phyloP scores from a whole-genome alignment of 2,888 invertebrate genomes.

The Rosalia funebris region DNA sequence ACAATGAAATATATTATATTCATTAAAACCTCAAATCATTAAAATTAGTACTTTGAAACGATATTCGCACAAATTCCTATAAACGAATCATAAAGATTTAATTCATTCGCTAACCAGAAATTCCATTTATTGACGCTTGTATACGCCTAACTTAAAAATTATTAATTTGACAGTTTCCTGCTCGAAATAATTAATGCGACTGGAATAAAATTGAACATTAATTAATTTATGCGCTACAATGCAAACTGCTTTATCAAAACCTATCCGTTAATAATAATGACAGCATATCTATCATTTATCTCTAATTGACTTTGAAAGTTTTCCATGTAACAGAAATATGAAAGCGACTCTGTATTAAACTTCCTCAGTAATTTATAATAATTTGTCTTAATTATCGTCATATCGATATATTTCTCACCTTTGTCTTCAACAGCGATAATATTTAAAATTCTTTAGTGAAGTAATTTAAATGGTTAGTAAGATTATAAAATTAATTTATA shows the following conservation, averaged over 20 bases:
- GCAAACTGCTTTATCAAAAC: slow-evolving; percentile 27
- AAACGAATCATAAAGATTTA: too few species aligned
- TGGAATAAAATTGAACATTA: slow-evolving; percentile 15
- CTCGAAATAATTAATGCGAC: neutral
- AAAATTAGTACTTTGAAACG: too few species aligned
- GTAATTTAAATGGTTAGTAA: too few species aligned
- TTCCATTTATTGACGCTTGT: neutral
- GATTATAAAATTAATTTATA: too few species aligned
- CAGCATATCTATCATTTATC: slow-evolving; percentile 36
- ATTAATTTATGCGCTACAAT: slow-evolving; percentile 29
- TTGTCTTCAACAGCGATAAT: too few species aligned
- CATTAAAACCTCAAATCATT: too few species aligned
- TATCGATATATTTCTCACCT: slow-evolving; percentile 1
- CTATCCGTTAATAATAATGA: slow-evolving; percentile 34
- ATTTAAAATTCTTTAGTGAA: too few species aligned
- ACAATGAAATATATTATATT: too few species aligned
- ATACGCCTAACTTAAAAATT: neutral
- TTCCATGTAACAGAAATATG: slow-evolving; percentile 12
- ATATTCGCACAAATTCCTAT: too few species aligned
- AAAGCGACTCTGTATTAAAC: slow-evolving; percentile 11
- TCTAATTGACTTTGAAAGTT: slow-evolving; percentile 30
- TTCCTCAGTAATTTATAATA: slow-evolving; percentile 26
- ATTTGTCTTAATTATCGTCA: slow-evolving; percentile 26
- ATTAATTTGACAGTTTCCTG: neutral
- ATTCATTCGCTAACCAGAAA: too few species aligned